Base-by-base conservation (phyloP, 2,888 invertebrate genomes). In the Eucera pruinosa region DNA sequence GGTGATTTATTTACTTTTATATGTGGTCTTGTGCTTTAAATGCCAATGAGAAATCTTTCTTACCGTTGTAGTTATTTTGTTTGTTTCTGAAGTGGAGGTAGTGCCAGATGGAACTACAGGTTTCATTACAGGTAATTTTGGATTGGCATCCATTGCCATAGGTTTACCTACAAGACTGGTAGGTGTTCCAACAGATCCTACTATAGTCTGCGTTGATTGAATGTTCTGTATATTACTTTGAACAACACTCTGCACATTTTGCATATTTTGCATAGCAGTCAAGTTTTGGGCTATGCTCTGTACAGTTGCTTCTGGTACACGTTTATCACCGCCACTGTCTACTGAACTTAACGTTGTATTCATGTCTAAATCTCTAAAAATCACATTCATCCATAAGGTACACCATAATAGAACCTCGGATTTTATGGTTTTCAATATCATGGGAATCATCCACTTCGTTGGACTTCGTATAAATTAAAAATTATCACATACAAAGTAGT, bases 81-180 rank as follows among this genome's bases (percentile, higher is more conserved):
- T 91, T 52, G 89, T 81, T 69, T 92, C 92, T 5, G 86, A 80
- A 11, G 90, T 84, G 0, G 90, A 86, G 1, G 87, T 84, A 39
- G 89, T 84, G 23, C 89, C 90, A 2, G 90, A 82, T 43, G 90
- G 87, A 39, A 90, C 85, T 9, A 90, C 84, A 13, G 91, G 88
- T 64, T 92, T 92, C 87, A 92, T 89, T 23, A 91, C 68, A 0
- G 92, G 89, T 36, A 92, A 76, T 54, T 92, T 90, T 62, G 89
- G 89, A 84, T 89, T 91, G 33, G 91, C 77, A 75, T 92, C 92
- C 74, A 92, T 65, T 0, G 92, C 89, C 57, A 92, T 89, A 0
- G 92, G 89, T 77, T 92, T 92, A 11, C 92, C 91, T 13, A 92
- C 85, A 11, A 92, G 83, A 18, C 86, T 86, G 6, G 86, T 76